Evolutionary conservation across 37 sponge, comb jelly and placozoan genomes (phyloP).

Genomic region (Aphrocallistes beatrix): DNA sequence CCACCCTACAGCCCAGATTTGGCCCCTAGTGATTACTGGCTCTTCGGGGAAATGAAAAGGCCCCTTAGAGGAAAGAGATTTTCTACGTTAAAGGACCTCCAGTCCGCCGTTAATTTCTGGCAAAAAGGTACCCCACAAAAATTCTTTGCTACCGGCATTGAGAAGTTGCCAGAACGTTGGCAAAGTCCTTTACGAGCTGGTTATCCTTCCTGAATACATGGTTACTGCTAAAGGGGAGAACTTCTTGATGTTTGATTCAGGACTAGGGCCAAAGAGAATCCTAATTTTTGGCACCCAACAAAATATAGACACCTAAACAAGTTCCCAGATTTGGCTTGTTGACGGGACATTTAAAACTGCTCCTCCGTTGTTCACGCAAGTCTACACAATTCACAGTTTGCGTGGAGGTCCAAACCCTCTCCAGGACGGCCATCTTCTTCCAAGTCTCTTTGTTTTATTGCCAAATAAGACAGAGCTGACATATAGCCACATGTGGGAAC

Average conservation of each 20-base stretch:
- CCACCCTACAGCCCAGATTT: too few relatives aligned
- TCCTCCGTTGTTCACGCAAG: neutral
- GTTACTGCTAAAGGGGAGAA: slow-evolving; percentile 16
- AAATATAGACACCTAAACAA: neutral
- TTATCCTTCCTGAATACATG: neutral
- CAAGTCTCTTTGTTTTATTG: neutral
- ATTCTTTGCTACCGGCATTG: too few relatives aligned
- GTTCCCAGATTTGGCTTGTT: neutral
- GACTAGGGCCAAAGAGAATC: neutral
- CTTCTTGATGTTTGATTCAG: neutral
- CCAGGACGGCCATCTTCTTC: neutral
- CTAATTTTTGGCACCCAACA: neutral
- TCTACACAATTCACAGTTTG: neutral
- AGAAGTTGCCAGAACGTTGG: too few relatives aligned
- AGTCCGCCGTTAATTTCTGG: too few relatives aligned
- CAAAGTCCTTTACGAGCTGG: neutral
- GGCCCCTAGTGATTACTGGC: too few relatives aligned
- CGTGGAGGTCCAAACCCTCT: slow-evolving; percentile 19
- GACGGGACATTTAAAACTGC: slow-evolving; percentile 14
- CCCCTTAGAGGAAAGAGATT: too few relatives aligned
- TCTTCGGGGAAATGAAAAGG: too few relatives aligned
- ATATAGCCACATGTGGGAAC: slow-evolving; percentile 8
- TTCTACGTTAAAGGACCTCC: too few relatives aligned
- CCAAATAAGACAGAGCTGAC: neutral
- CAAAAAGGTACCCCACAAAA: too few relatives aligned